Evolutionary conservation across 2,888 invertebrate species (phyloP).

Genomic region (Xestia rhomboidea): DNA sequence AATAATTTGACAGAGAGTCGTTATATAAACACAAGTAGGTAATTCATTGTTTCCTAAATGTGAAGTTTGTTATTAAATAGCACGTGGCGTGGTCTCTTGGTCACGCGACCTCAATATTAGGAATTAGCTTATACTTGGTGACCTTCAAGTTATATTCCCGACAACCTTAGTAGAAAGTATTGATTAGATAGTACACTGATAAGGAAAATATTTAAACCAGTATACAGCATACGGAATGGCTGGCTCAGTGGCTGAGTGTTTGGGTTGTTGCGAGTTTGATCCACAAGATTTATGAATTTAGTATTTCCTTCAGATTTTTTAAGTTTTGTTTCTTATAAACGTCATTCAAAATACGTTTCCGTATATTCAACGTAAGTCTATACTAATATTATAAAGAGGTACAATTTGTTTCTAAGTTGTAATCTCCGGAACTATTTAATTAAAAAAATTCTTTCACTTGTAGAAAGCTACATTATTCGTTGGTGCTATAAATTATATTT

Average conservation of each 20-base stretch:
- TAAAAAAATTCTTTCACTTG: no score
- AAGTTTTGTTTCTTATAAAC: no score
- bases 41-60: conserved; percentile 69
- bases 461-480: no score
- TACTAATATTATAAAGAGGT: no score
- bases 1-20: conserved; percentile 60
- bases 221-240: no score
- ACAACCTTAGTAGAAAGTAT: conserved; percentile 10
- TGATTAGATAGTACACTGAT: conserved; percentile 29
- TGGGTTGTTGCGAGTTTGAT: neutral
- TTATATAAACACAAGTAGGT: conserved; percentile 65
- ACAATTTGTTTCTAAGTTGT: no score
- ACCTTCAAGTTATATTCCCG: conserved; percentile 52
- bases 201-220: conserved; percentile 4
- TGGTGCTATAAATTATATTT: no score
- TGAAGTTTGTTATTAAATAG: conserved; percentile 65
- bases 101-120: conserved; percentile 72
- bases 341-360: no score
- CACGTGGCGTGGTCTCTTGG: conserved; percentile 56
- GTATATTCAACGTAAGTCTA: no score
- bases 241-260: neutral
- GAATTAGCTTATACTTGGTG: conserved; percentile 46
- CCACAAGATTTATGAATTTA: neutral
- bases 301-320: neutral
- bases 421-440: no score